Percentiles rank a stretch among this genome's conserved stretches.
These are phyloP conservation scores for Tychaedon coryphoeus DNA, from an alignment of 2,113 vertebrate genomes.

Conservation along the genomic window DNA sequence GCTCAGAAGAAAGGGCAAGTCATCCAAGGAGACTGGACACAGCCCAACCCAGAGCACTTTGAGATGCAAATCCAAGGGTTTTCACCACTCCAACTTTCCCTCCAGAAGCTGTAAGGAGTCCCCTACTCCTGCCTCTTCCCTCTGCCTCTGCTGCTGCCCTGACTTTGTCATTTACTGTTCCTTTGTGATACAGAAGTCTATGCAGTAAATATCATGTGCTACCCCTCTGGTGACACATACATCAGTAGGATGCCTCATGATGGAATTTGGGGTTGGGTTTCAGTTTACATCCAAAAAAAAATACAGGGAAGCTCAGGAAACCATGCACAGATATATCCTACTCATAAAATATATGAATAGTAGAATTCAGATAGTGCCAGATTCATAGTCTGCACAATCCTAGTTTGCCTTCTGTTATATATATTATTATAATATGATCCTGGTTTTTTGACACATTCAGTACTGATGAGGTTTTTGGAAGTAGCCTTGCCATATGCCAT, in stretches of 20 bases:
- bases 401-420: not conserved
- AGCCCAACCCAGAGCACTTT: accelerated
- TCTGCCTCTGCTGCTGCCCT: not conserved
- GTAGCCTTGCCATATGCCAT: not conserved
- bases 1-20: not conserved
- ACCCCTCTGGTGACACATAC: not conserved
- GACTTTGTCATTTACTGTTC: not conserved
- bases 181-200: not conserved
- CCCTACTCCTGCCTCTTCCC: not conserved
- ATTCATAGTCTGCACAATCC: not conserved
- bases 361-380: not conserved
- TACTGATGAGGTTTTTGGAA: not conserved
- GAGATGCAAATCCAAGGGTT: not conserved
- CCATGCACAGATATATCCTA: not conserved
- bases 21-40: accelerated
- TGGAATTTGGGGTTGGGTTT: conserved; percentile 7
- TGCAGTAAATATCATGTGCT: not conserved
- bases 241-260: conserved; percentile 1
- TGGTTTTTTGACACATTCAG: not conserved
- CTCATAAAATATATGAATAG: not conserved
- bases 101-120: not conserved
- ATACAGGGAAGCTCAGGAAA: not conserved
- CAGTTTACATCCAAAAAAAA: not conserved
- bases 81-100: not conserved
- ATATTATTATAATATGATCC: not conserved